These are phyloP conservation scores for Microchrysa polita DNA, from an alignment of 2,888 invertebrate genomes.

Conservation along the genomic window DNA sequence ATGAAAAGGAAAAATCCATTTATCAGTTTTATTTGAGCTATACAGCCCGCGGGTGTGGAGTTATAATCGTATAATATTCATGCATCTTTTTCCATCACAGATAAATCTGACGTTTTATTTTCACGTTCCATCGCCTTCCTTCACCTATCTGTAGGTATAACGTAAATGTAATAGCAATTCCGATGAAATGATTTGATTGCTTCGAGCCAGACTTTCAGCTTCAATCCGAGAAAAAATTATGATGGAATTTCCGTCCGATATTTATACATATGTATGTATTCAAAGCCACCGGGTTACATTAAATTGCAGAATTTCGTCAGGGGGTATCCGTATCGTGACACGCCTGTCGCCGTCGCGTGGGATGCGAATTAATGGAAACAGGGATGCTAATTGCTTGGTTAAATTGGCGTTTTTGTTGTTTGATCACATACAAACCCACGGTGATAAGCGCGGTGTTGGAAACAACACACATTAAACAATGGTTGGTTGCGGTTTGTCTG, in stretches of 20 bases:
- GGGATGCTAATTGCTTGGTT: conserved; percentile 32
- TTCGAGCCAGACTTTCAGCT: not conserved
- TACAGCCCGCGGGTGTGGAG: not conserved
- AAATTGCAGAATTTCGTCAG: conserved; percentile 10
- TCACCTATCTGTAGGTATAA: too few species aligned
- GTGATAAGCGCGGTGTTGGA: conserved; percentile 14
- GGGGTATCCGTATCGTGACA: too few species aligned
- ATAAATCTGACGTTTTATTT: not conserved
- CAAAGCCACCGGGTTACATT: conserved; percentile 1
- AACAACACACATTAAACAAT: conserved; percentile 33
- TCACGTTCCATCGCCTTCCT: not conserved
- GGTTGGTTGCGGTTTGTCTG: conserved; percentile 20
- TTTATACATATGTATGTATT: too few species aligned
- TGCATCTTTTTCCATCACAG: conserved; percentile 7
- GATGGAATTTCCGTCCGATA: conserved; percentile 24
- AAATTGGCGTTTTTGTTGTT: conserved; percentile 26
- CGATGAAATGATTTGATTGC: not conserved
- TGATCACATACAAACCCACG: conserved; percentile 25
- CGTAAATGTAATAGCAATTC: too few species aligned
- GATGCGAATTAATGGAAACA: conserved; percentile 15
- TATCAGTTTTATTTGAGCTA: not conserved
- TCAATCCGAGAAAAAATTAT: conserved; percentile 7
- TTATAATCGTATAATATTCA: not conserved
- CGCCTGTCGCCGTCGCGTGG: too few species aligned
- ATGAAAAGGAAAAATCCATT: conserved; percentile 6